These are phyloP conservation scores for Odobenus rosmarus DNA, from an alignment of 2,113 vertebrate species.

Conservation along the genomic window DNA sequence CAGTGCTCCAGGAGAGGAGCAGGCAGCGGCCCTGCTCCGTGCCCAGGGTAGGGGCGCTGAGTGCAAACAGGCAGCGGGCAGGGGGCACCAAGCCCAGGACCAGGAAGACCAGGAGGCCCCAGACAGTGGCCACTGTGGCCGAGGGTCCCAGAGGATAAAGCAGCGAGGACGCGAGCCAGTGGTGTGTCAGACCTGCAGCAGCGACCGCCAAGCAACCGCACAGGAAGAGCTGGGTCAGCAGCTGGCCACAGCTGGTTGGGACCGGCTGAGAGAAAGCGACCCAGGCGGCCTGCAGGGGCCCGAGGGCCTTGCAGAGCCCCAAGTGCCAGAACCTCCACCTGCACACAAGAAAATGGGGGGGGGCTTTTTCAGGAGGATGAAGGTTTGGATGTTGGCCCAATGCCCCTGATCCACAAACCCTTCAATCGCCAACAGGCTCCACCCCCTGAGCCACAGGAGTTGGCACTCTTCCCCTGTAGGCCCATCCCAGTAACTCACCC, in stretches of 20 bases:
- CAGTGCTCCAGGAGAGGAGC: conserved; percentile 89
- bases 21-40: conserved; percentile 92
- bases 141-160: conserved; percentile 83
- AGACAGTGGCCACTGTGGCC: conserved; percentile 55
- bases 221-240: conserved; percentile 87
- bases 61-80: conserved; percentile 91
- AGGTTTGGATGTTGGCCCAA: not conserved
- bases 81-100: conserved; percentile 90
- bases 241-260: conserved; percentile 83
- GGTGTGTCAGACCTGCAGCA: conserved; percentile 86
- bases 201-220: conserved; percentile 83
- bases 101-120: conserved; percentile 85
- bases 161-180: conserved; percentile 90
- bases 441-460: not conserved
- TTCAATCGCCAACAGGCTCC: not conserved
- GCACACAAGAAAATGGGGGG: conserved; percentile 4
- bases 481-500: not conserved
- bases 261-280: conserved; percentile 88
- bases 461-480: not conserved
- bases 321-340: conserved; percentile 63
- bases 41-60: conserved; percentile 91
- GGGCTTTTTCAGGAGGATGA: not conserved
- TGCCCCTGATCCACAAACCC: not conserved
- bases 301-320: conserved; percentile 15
- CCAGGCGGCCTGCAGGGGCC: conserved; percentile 83